Conservation (phyloP, 64 coral and sea anemone genomes). For the Stylophora pistillata region DNA sequence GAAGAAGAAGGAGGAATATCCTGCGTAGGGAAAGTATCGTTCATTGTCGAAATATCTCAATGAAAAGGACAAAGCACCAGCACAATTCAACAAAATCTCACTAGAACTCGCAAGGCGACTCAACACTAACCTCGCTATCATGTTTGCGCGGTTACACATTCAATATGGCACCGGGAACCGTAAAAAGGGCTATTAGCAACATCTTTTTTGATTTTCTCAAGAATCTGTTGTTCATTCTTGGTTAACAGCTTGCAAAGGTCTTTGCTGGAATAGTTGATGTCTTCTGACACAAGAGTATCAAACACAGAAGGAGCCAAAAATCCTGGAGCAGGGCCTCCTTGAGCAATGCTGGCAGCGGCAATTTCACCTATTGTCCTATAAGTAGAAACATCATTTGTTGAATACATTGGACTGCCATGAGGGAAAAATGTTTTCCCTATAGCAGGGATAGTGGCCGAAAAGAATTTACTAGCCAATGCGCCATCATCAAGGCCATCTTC, state of each 20-base stretch:
- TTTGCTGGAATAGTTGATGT: constrained; percentile 19
- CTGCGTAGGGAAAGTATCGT: too few relatives aligned
- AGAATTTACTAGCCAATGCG: constrained; percentile 74
- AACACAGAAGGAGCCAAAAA: constrained; percentile 34
- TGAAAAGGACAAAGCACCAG: too few relatives aligned
- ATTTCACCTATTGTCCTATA: constrained; percentile 55
- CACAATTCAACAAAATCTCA: too few relatives aligned
- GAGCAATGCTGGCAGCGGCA: constrained; percentile 64
- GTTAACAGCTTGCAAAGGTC: not conserved
- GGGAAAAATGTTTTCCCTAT: constrained; percentile 73
- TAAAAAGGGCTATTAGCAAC: constrained; percentile 23
- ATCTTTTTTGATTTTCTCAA: constrained; percentile 52
- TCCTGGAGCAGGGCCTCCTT: constrained; percentile 61
- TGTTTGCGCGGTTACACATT: too few relatives aligned
- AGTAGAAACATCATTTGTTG: constrained; percentile 58
- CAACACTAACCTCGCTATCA: too few relatives aligned
- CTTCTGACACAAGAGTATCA: constrained; percentile 17
- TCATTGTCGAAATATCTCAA: too few relatives aligned
- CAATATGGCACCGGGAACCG: too few relatives aligned
- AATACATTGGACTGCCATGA: constrained; percentile 63
- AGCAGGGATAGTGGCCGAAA: constrained; percentile 49
- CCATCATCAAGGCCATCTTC: constrained; percentile 75
- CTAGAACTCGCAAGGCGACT: too few relatives aligned
- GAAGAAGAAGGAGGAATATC: too few relatives aligned
- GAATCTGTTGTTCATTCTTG: constrained; percentile 43